These are phyloP conservation scores for Aplysina aerophoba DNA, from an alignment of 37 sponge, comb jelly and placozoan species.

Conservation along the genomic window DNA sequence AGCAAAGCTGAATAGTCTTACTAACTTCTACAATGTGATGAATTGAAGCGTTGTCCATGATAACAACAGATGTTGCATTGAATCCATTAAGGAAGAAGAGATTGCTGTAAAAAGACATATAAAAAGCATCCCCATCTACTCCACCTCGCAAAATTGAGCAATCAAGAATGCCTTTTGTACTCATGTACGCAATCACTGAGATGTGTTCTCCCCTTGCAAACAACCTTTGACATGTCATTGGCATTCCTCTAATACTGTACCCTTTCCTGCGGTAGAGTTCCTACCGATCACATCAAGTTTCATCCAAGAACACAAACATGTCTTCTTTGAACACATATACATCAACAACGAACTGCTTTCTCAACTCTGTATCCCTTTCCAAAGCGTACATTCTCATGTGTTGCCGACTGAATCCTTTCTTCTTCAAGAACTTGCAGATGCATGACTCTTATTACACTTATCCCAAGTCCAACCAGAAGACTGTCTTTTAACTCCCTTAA, in stretches of 20 bases:
- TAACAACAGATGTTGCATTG: slow-evolving; percentile 20
- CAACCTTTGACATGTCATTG: slow-evolving; percentile 24
- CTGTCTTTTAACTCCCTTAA: slow-evolving; percentile 23
- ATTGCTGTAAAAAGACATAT: neutral
- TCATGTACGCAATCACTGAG: slow-evolving; percentile 23
- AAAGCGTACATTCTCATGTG: neutral
- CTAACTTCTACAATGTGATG: slow-evolving; percentile 33
- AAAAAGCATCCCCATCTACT: slow-evolving; percentile 29
- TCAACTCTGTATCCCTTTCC: neutral
- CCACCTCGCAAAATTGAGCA: slow-evolving; percentile 11
- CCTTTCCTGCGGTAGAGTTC: slow-evolving; percentile 28
- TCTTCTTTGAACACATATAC: slow-evolving; percentile 37
- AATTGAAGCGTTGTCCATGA: slow-evolving; percentile 42
- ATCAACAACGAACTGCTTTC: slow-evolving; percentile 24
- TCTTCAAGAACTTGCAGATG: slow-evolving; percentile 29
- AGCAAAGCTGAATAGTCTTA: neutral
- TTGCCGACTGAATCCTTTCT: slow-evolving; percentile 25
- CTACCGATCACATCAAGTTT: neutral
- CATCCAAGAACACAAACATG: slow-evolving; percentile 21
- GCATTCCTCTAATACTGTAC: slow-evolving; percentile 44
- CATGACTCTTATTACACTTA: neutral
- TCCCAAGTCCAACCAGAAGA: slow-evolving; percentile 1
- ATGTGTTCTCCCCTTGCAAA: slow-evolving; percentile 36
- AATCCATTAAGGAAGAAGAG: slow-evolving; percentile 26
- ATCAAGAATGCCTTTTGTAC: slow-evolving; percentile 29